phyloP scores from a whole-genome alignment of 2,797 vertebrate species.

The Parauchenoglanis ngamensis region DNA sequence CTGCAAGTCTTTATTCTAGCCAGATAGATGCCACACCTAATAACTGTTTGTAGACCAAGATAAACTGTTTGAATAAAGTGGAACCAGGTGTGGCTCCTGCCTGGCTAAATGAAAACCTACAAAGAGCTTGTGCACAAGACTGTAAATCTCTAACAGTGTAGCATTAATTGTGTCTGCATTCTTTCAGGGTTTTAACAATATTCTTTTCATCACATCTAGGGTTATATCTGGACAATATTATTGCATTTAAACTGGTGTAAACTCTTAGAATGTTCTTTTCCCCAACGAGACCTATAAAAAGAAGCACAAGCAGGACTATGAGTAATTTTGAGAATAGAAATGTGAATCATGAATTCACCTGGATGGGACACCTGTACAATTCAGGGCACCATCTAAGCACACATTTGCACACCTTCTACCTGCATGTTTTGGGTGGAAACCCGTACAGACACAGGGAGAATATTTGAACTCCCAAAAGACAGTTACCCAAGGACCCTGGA shows the following conservation, averaged over 20 bases:
- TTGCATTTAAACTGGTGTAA: not conserved
- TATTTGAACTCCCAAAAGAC: too few species aligned
- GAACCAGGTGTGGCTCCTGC: not conserved
- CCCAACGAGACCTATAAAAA: not conserved
- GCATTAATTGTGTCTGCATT: not conserved
- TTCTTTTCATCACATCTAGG: not conserved
- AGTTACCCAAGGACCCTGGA: too few species aligned
- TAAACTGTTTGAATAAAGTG: not conserved
- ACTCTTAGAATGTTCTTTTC: not conserved
- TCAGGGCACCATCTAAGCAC: too few species aligned
- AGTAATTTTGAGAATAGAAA: not conserved
- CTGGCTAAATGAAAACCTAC: not conserved
- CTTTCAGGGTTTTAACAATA: not conserved
- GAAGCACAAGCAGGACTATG: not conserved
- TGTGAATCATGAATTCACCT: not conserved
- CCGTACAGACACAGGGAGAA: too few species aligned
- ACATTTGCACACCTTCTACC: too few species aligned
- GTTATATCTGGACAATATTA: not conserved
- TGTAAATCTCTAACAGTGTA: not conserved
- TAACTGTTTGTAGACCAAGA: not conserved
- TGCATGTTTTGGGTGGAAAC: too few species aligned
- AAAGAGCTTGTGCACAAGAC: not conserved
- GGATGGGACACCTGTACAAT: too few species aligned
- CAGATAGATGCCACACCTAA: not conserved
- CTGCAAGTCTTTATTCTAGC: not conserved